These are phyloP conservation scores for Calypte anna DNA, from an alignment of 2,113 vertebrate genomes.

Conservation along the genomic window DNA sequence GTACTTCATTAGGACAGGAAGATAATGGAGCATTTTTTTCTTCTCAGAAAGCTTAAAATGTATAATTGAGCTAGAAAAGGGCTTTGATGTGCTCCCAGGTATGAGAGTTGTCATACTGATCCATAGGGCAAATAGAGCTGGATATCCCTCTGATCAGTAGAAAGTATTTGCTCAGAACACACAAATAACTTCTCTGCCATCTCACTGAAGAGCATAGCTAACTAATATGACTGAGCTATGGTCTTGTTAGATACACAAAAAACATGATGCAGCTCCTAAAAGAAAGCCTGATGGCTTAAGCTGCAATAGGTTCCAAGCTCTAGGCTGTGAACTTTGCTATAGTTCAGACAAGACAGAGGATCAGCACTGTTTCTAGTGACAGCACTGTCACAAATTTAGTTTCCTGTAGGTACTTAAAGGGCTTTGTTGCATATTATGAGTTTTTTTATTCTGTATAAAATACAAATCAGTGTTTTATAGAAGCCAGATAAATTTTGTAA, in stretches of 20 bases:
- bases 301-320: background rate
- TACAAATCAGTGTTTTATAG: background rate
- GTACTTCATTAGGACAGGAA: background rate
- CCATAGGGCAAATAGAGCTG: background rate
- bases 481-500: background rate
- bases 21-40: background rate
- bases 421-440: background rate
- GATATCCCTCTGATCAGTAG: background rate
- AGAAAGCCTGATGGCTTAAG: background rate
- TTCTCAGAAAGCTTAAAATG: background rate
- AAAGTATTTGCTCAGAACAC: background rate
- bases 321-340: background rate
- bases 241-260: background rate
- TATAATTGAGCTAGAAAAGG: background rate
- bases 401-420: background rate
- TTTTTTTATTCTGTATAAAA: background rate
- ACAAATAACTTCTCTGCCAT: background rate
- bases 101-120: rapidly evolving
- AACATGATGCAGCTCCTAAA: background rate
- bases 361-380: background rate
- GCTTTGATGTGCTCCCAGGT: background rate
- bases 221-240: background rate
- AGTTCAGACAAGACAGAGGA: background rate
- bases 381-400: background rate
- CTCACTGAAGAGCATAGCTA: background rate